A percentile compares a stretch with the other conserved stretches of the same genome.
phyloP scores from a whole-genome alignment of 2,797 vertebrate genomes.

The Phyllotis vaccarum region DNA sequence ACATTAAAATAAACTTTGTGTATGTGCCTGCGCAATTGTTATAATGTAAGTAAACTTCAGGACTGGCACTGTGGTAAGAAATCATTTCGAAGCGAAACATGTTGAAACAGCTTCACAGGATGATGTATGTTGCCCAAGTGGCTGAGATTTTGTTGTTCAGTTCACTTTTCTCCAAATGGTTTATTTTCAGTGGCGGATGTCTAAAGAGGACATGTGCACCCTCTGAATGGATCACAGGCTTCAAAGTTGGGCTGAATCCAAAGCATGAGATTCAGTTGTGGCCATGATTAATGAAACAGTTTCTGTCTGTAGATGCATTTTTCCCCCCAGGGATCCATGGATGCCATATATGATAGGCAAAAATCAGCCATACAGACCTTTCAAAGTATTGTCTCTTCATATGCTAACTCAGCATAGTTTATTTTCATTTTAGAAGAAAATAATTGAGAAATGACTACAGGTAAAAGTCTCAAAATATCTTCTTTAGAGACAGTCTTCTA shows the following conservation, averaged over 20 bases:
- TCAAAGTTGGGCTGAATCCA: not conserved
- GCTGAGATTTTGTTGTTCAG: not conserved
- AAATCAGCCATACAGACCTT: not conserved
- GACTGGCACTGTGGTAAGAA: not conserved
- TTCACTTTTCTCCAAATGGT: not conserved
- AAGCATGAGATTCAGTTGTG: not conserved
- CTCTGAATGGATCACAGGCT: not conserved
- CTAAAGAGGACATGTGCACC: not conserved
- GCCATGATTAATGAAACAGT: not conserved
- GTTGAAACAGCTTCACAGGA: not conserved
- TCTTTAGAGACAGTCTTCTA: conserved; percentile 41
- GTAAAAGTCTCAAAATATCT: not conserved
- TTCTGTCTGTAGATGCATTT: not conserved
- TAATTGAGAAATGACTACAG: not conserved
- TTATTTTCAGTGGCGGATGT: not conserved
- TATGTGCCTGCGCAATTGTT: not conserved
- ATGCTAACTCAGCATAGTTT: not conserved
- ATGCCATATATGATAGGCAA: not conserved
- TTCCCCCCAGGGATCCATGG: not conserved
- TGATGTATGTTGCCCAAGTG: not conserved
- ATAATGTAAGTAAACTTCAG: conserved; percentile 1
- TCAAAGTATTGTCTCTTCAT: not conserved
- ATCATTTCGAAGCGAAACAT: not conserved
- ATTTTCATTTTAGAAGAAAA: conserved; percentile 68
- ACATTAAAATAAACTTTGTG: not conserved